Base-by-base conservation (phyloP, 2,888 invertebrate genomes). In the Hirtodrosophila alboralis region DNA sequence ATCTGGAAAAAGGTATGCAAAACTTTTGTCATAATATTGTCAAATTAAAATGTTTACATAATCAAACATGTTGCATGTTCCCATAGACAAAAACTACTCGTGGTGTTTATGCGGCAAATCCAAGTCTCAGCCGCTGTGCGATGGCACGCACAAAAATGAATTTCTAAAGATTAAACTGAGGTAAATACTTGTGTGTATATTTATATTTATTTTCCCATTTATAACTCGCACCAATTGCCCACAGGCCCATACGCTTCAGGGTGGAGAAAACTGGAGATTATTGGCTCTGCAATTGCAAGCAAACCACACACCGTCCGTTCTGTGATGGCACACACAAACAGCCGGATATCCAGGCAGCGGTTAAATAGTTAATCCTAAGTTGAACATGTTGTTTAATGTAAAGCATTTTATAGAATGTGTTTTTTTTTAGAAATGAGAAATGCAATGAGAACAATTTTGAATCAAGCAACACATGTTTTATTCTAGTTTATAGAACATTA, bases 281-380 rank as follows among this genome's bases (percentile, higher is more conserved):
- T 89, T 98, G 97, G 96, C 91, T 99, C n/a, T 99, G 99, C 89
- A 97, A 97, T 89, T 99, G 99, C 89, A 99, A 99, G 90, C 98
- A 98, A 88, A 97, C 98, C 0, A 93, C 93, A 41, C 95, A 96
- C 75, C 92, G 97, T 69, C 99, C 99, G 1, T 98, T 98, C 90
- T 99, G 99, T 91, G 99, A 99, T 91, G 98, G 98, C 7, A 94
- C 97, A 7, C 99, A 99, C 90, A 95, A 96, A 87, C 92, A 92
- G 47, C 92, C 93, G 61, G 93, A 94, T 33, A 93, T 96, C 44
- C 94, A 95, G 87, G 91, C 93, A 9, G 91, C 92, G 34, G 86
- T 91, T 10, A 91, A 86, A 87, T 90, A 83, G 79, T 53, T 47
- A 13, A 34, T 7, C 5, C 28, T 40, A 26, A 7, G 12, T 12